Conservation (phyloP, 2,888 invertebrate species). For the Formica aserva region DNA sequence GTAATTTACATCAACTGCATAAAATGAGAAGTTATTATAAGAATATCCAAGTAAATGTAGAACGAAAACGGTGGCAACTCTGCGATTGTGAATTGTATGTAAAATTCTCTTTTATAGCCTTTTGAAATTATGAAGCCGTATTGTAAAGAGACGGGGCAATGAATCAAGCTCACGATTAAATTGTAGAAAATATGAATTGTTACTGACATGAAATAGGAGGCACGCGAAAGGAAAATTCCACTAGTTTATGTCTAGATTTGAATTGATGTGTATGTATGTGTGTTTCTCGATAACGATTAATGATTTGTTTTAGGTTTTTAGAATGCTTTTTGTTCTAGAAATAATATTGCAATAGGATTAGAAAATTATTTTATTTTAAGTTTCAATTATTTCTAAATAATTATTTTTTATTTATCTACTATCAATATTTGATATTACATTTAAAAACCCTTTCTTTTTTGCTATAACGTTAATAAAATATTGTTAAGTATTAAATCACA, state of each 20-base stretch:
- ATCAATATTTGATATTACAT: neutral
- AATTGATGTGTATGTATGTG: slow-evolving; percentile 7
- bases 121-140: slow-evolving; percentile 40
- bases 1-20: neutral
- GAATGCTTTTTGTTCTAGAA: neutral
- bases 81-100: slow-evolving; percentile 34
- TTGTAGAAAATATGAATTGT: slow-evolving; percentile 47
- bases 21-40: neutral
- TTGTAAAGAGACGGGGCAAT: slow-evolving; percentile 40
- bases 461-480: neutral
- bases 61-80: neutral
- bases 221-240: slow-evolving; percentile 23
- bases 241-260: slow-evolving; percentile 18
- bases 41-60: slow-evolving; percentile 18
- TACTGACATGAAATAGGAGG: slow-evolving; percentile 32
- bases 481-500: neutral
- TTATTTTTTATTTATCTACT: neutral
- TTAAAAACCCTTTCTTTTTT: neutral
- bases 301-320: neutral
- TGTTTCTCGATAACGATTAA: slow-evolving; percentile 22
- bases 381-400: neutral
- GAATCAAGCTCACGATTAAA: slow-evolving; percentile 42
- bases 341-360: neutral
- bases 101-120: slow-evolving; percentile 47
- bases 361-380: neutral